phyloP scores from a whole-genome alignment of 2,888 invertebrate genomes.

The Oligia strigilis region DNA sequence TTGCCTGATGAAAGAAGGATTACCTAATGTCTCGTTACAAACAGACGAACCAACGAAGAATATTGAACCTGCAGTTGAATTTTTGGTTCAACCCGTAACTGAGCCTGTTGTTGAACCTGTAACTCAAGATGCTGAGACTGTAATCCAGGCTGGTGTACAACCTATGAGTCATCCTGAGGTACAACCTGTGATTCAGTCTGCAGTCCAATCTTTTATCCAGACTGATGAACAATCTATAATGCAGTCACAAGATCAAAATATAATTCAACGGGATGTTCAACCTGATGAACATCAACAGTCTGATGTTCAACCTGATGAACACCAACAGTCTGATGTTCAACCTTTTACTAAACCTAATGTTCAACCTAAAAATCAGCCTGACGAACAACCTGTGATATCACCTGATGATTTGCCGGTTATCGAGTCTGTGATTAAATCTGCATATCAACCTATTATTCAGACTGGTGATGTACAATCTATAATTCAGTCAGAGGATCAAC shows the following conservation, averaged over 20 bases:
- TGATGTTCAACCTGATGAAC: not conserved
- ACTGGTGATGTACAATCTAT: not conserved
- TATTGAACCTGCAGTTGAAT: not conserved
- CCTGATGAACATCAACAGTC: not conserved
- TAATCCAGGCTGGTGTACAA: conserved; percentile 6
- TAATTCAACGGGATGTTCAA: not conserved
- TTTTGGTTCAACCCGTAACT: not conserved
- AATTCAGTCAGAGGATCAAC: not conserved
- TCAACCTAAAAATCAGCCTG: not conserved
- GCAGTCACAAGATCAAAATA: not conserved
- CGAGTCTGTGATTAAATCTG: too few species aligned
- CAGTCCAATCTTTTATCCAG: conserved; percentile 8
- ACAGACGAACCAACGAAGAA: conserved; percentile 4
- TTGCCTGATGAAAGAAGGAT: not conserved
- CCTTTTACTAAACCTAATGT: too few species aligned
- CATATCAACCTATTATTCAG: not conserved
- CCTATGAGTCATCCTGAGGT: not conserved
- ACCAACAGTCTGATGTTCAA: not conserved
- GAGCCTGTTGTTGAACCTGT: conserved; percentile 4
- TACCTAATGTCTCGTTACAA: not conserved
- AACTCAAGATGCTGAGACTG: conserved; percentile 5
- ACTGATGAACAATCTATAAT: not conserved
- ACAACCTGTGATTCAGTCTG: not conserved
- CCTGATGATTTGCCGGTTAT: not conserved
- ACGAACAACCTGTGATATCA: not conserved